A percentile compares a stretch with the other conserved stretches of the same genome.
These are phyloP conservation scores for Galeopsomyia nigrocyanea DNA, from an alignment of 2,888 invertebrate genomes.

Conservation along the genomic window DNA sequence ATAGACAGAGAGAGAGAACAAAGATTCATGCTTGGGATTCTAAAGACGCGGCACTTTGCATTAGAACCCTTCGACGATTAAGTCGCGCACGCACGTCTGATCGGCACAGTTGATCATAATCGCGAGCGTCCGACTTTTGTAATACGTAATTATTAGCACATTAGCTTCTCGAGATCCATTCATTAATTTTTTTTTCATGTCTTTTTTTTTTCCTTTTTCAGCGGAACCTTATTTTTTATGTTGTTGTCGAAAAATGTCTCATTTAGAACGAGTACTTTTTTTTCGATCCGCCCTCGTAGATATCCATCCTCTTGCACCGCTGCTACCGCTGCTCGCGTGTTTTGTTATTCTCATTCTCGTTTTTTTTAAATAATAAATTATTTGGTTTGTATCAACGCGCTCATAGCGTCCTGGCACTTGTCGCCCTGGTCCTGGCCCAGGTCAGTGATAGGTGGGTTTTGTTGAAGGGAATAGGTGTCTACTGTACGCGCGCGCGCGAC, in stretches of 20 bases:
- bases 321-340: constrained; percentile 18
- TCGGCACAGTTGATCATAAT: constrained; percentile 40
- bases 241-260: not conserved
- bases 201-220: constrained; percentile 17
- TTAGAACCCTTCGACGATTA: constrained; percentile 19
- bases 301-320: constrained; percentile 24
- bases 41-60: constrained; percentile 39
- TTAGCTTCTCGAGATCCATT: constrained; percentile 13
- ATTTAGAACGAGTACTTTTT: constrained; percentile 30
- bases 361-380: constrained; percentile 68
- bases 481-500: constrained; percentile 37
- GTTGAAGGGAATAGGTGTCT: not conserved
- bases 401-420: constrained; percentile 68
- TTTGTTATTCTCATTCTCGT: constrained; percentile 31
- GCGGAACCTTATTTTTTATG: not conserved
- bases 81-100: constrained; percentile 19
- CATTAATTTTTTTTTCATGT: constrained; percentile 35
- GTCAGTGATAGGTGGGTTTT: constrained; percentile 16
- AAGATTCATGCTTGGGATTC: constrained; percentile 24
- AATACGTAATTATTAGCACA: constrained; percentile 41
- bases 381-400: constrained; percentile 68
- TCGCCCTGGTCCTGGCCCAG: constrained; percentile 9
- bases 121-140: constrained; percentile 41
- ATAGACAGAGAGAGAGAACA: constrained; percentile 15
- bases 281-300: not conserved